phyloP scores from a whole-genome alignment of 2,888 invertebrate species.

The Adela reaumurella region DNA sequence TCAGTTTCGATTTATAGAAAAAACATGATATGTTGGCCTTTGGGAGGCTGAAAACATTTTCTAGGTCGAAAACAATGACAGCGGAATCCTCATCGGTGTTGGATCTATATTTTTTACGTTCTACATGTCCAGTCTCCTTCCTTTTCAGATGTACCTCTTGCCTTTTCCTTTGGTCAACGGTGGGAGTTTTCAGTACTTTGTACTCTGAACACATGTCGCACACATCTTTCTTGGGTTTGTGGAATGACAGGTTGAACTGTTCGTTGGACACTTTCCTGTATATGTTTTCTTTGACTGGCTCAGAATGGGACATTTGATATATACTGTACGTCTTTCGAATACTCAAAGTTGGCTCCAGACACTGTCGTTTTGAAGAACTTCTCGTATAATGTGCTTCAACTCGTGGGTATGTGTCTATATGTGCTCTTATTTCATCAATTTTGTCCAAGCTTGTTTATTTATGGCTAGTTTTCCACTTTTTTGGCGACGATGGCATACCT shows the following conservation, averaged over 20 bases:
- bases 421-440: conserved; percentile 9
- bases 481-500: neutral
- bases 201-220: conserved; percentile 10
- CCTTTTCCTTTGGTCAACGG: too few relatives aligned
- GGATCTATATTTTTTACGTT: too few relatives aligned
- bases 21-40: conserved; percentile 7
- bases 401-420: conserved; percentile 10
- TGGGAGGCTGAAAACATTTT: conserved; percentile 8
- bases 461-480: conserved; percentile 6
- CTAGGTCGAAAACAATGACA: conserved; percentile 8
- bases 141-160: too few relatives aligned
- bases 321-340: conserved; percentile 8
- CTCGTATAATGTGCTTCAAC: conserved; percentile 8
- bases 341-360: conserved; percentile 6
- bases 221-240: conserved; percentile 10
- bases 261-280: conserved; percentile 10
- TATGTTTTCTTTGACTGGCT: conserved; percentile 10
- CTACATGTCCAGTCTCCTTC: too few relatives aligned
- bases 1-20: conserved; percentile 1
- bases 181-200: too few relatives aligned
- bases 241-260: conserved; percentile 10
- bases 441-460: conserved; percentile 8
- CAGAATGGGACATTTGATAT: conserved; percentile 6
- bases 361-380: conserved; percentile 6
- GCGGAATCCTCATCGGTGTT: neutral